Evolutionary conservation across 2,888 invertebrate species (phyloP), one percentile per base, ranked within the genome.

Genomic region (Agrotis clavis): DNA sequence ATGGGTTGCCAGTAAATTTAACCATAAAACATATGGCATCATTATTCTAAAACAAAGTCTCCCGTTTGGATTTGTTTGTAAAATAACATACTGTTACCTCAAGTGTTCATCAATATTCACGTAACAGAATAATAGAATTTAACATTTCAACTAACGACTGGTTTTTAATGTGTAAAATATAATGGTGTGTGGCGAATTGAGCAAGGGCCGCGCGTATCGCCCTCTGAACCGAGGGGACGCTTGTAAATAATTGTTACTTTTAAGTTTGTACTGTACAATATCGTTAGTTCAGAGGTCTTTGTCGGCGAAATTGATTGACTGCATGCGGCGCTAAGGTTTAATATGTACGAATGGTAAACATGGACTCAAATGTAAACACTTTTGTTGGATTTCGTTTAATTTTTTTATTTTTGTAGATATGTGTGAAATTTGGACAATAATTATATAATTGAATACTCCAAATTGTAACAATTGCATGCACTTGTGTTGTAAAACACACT

Each of bases 361-460:
- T 86, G 85, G 86, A 90, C 84, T 89, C 85, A 79, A 86, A 85
- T 83, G 82, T 79, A 83, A 79, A 82, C 81, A 80, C 79, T 79
- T 82, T 74, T 69, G 77, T 83, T 87, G 72, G 79, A 79, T 73
- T 78, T 77, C 25, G 48, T 87, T 86, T 81, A 45, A 14, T 67
- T 73, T 89, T 79, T 79, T 86, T 79, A 88, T 87, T 89, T 92
- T 91, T 94, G 92, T 94, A 93, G 93, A 93, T 94, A 94, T 92
- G 86, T 93, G 94, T 94, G 94, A 93, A 93, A 92, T 93, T 94
- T 92, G 92, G 95, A 95, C 95, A 95, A 95, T 95, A 95, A 95
- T 91, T 91, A 89, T 91, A 89, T 90, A 89, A 91, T 89, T 91
- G 88, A 89, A 90, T 91, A 90, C 89, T 90, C 89, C 86, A 88